These are phyloP conservation scores for Platerodrilus igneus DNA, from an alignment of 2,888 invertebrate species.

Conservation along the genomic window DNA sequence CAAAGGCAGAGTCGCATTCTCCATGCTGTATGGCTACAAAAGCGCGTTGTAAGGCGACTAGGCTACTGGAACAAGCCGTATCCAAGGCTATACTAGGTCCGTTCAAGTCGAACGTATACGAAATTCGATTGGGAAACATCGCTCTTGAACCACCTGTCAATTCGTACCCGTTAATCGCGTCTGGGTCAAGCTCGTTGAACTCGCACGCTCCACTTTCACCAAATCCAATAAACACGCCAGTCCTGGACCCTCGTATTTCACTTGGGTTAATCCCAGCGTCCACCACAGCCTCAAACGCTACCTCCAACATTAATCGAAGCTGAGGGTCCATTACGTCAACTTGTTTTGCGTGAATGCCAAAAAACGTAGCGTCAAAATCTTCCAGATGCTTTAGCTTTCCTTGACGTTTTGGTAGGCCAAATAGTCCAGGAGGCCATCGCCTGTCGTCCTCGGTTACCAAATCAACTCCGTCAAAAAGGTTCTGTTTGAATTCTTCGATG, in stretches of 20 bases:
- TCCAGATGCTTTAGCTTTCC: slow-evolving; percentile 58
- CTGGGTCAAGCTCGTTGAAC: slow-evolving; percentile 34
- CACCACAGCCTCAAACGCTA: slow-evolving; percentile 54
- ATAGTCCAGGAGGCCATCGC: slow-evolving; percentile 79
- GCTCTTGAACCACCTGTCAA: slow-evolving; percentile 75
- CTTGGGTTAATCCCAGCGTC: slow-evolving; percentile 63
- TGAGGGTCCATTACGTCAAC: slow-evolving; percentile 54
- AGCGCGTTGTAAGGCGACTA: slow-evolving; percentile 80
- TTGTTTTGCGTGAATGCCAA: slow-evolving; percentile 64
- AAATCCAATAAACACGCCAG: slow-evolving; percentile 74
- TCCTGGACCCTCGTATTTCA: slow-evolving; percentile 64
- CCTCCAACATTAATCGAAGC: slow-evolving; percentile 56
- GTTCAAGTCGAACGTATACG: slow-evolving; percentile 80
- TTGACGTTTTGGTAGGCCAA: slow-evolving; percentile 64
- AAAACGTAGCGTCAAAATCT: slow-evolving; percentile 55
- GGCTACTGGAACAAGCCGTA: slow-evolving; percentile 91
- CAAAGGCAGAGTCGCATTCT: slow-evolving; percentile 82
- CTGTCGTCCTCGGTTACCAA: slow-evolving; percentile 89
- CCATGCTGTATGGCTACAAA: slow-evolving; percentile 71
- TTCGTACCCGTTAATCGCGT: slow-evolving; percentile 53
- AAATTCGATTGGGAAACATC: slow-evolving; percentile 87
- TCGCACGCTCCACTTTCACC: no score
- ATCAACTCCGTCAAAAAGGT: slow-evolving; percentile 86
- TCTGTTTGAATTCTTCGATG: slow-evolving; percentile 88
- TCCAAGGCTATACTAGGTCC: slow-evolving; percentile 87